Base-by-base conservation (phyloP, 2,113 vertebrate genomes). In the Telmatochromis sp. region DNA sequence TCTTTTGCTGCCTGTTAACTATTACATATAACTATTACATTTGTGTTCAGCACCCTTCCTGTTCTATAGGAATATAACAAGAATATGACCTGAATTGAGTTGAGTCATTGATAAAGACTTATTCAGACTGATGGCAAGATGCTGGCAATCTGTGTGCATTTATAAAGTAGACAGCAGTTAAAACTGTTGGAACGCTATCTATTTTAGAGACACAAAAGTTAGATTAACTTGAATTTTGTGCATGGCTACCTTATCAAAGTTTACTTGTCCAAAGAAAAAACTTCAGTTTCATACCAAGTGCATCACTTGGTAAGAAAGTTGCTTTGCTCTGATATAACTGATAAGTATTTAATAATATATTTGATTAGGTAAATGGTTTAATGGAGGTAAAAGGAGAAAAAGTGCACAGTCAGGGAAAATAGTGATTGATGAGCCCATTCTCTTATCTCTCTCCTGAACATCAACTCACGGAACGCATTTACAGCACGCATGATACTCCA, bases 361-460 rank as follows among this genome's bases (percentile, higher is more conserved):
- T 88, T 82, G 57, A 84, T 57, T 78, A 50, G 23, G 23, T 11
- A 75, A 75, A 75, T 75, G 71, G 42, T 75, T 28, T 75, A 47
- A 50, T 47, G 42, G 42, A 45, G 9, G 71, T 28, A 75, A 50
- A 78, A 75, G 14, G 4, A 75, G 9, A 19, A 50, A 75, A 87
- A 92, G 80, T 47, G 55, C 82, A 68, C 89, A 80, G 86, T 92
- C 26, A n/a, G 81, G 23, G 82, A 80, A 88, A 93, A 91, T 92
- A 23, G 87, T 95, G 95, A 95, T 91, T 91, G 95, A 95, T 94
- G 93, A 93, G 80, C 86, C 87, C 75, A 87, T 93, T 91, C 84
- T 86, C 85, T 89, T 55, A 63, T 90, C 79, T 83, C 89, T 73
- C 71, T 57, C 45, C 84, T 89, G 80, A 92, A 92, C 91, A 90